Conservation (phyloP, 2,113 vertebrate species). For the Phrynocephalus versicolor region DNA sequence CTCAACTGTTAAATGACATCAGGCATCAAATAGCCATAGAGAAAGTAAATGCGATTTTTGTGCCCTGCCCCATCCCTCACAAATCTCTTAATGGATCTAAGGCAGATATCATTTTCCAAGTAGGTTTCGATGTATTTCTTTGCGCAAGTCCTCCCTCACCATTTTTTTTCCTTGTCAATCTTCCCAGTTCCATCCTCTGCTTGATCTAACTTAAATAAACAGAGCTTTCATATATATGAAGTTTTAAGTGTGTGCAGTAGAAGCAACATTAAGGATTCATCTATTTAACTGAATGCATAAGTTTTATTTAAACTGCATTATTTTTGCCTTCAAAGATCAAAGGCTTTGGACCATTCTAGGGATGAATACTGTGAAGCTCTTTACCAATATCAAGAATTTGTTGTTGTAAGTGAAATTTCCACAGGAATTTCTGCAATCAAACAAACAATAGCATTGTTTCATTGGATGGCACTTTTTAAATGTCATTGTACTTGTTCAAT, state of each 20-base stretch:
- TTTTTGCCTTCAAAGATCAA: background rate
- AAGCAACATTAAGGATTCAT: background rate
- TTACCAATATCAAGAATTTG: background rate
- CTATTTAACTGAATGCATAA: background rate
- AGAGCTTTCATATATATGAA: background rate
- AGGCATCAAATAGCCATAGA: conserved; percentile 17
- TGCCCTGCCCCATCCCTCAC: background rate
- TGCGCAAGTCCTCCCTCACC: background rate
- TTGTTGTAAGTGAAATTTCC: background rate
- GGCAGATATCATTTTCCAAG: conserved; percentile 19
- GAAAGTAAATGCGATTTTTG: conserved; percentile 41
- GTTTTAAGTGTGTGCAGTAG: background rate
- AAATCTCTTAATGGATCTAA: conserved; percentile 31
- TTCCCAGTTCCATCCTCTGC: background rate
- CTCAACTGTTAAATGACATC: conserved; percentile 35
- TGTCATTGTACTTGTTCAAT: too few relatives aligned
- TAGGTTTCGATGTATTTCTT: conserved; percentile 1
- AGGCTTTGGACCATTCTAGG: background rate
- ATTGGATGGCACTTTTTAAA: too few relatives aligned
- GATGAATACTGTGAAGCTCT: background rate
- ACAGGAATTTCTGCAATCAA: background rate
- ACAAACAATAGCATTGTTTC: background rate
- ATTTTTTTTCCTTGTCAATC: conserved; percentile 13
- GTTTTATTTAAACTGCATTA: background rate
- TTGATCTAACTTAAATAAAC: background rate